Base-by-base conservation (phyloP, 2,113 vertebrate genomes). In the Struthio camelus region DNA sequence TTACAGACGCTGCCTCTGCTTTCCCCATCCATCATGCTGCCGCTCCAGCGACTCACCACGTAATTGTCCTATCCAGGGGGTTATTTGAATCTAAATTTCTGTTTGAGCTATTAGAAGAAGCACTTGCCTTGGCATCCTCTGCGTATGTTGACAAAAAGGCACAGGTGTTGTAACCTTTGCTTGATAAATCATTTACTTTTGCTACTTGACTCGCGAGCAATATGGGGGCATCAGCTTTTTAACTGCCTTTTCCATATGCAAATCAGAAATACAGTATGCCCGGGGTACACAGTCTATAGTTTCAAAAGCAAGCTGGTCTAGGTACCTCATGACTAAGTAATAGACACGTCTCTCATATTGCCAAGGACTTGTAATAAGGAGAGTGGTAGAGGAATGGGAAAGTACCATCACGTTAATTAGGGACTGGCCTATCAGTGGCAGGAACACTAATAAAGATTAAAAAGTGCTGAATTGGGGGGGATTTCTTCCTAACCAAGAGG, bases 121-220 rank as follows among this genome's bases (percentile, higher is more conserved):
- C 90, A 18, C 94, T 97, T 94, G 96, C 97, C 95, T 96, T 96
- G 97, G 97, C 97, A 93, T 90, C 80, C 93, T 87, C 95, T 81
- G 80, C 92, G 90, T 96, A 87, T 77, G 94, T 90, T 97, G 98
- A 98, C 97, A 97, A 94, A 98, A 98, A 97, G 94, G 93, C 96
- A 97, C 97, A 98, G 97, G 96, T 97, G 97, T 91, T 93, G 87
- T 97, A 97, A 97, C 97, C 96, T 97, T 96, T 95, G 92, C 97
- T 97, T 97, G 97, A 96, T 98, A 98, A 97, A 98, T 98, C 97
- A 98, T 97, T 97, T 97, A 95, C 95, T 96, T 97, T 97, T 96
- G 97, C 95, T 96, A 94, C 96, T 96, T 87, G 91, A 95, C 97
- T 97, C 18, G 72, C 69, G 80, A 88, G 93, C 90, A 90, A 25